These are phyloP conservation scores for Uloborus plumipes DNA, from an alignment of 2,888 invertebrate species.

Conservation along the genomic window DNA sequence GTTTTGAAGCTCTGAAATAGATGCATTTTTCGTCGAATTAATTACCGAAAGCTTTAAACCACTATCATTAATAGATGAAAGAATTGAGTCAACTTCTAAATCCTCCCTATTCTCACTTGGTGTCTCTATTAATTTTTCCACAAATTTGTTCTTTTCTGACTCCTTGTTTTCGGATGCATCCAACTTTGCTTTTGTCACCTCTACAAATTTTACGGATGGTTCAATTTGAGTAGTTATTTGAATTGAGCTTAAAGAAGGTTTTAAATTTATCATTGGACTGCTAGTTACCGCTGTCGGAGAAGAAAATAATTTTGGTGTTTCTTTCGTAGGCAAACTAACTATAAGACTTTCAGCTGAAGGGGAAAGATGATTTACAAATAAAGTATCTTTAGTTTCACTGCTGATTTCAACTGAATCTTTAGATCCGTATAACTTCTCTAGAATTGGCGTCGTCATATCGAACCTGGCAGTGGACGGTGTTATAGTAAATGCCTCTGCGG, in stretches of 20 bases:
- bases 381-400: background rate
- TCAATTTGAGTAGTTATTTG: no score
- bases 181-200: background rate
- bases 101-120: no score
- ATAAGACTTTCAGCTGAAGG: conserved; percentile 31
- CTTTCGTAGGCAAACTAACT: conserved; percentile 9
- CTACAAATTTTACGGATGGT: no score
- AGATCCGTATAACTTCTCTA: background rate
- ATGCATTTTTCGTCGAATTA: background rate
- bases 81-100: no score
- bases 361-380: background rate
- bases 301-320: background rate
- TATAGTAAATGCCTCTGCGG: background rate
- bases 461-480: background rate
- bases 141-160: background rate
- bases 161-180: background rate
- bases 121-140: no score
- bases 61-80: no score
- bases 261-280: no score
- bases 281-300: background rate
- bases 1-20: background rate
- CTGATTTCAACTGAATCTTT: background rate
- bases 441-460: no score
- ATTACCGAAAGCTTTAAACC: background rate
- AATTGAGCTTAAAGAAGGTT: no score